Conservation (phyloP, 2,113 vertebrate genomes). For the Speoplatyrhinus poulsoni region DNA sequence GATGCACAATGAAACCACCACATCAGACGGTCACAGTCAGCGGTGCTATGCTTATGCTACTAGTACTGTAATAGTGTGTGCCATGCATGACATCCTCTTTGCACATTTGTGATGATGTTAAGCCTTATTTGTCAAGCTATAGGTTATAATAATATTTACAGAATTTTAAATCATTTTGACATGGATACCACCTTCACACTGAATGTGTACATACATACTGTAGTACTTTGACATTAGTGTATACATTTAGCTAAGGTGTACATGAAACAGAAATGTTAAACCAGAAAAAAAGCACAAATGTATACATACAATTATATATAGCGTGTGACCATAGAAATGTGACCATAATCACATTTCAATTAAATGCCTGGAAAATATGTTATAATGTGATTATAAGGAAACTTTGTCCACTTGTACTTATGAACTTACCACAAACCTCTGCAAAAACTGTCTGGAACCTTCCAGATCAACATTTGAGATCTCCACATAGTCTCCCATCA, state of each 20-base stretch:
- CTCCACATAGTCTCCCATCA: constrained; percentile 95
- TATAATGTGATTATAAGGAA: not conserved
- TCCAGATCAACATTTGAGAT: constrained; percentile 87
- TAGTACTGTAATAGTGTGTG: not conserved
- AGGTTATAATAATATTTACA: not conserved
- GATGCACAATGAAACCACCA: not conserved
- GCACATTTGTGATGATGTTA: constrained; percentile 7
- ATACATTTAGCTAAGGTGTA: not conserved
- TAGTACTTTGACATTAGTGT: not conserved
- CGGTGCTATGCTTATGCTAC: not conserved
- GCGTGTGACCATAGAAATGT: not conserved
- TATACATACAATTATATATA: too few relatives aligned
- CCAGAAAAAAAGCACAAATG: too few relatives aligned
- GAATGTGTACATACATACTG: not conserved
- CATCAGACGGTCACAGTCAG: too few relatives aligned
- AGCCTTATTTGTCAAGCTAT: not conserved
- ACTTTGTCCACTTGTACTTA: not conserved
- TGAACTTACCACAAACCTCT: constrained; percentile 86
- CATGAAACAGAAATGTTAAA: too few relatives aligned
- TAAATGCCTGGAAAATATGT: not conserved
- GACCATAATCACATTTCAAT: not conserved
- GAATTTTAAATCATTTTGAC: not conserved
- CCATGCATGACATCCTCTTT: not conserved
- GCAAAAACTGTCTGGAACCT: constrained; percentile 86
- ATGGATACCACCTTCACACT: not conserved